Percentiles rank a stretch among this genome's conserved stretches.
Conservation (phyloP, 53 echinoderm and acorn worm genomes). For the Paracentrotus lividus region DNA sequence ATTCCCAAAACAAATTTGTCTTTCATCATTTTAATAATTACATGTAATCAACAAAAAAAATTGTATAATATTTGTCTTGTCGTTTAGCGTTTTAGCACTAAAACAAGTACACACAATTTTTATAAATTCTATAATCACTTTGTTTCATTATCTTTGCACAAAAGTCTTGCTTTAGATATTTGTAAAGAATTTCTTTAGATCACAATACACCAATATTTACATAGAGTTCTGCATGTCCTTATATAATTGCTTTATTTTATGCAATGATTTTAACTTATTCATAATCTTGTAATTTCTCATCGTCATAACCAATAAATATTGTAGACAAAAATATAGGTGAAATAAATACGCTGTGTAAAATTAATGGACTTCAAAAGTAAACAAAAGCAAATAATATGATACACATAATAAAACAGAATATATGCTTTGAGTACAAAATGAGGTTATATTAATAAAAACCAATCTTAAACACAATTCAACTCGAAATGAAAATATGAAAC, state of each 20-base stretch:
- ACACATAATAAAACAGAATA: background rate
- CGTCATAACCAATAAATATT: background rate
- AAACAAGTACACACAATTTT: no score
- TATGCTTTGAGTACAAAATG: background rate
- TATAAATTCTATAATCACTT: background rate
- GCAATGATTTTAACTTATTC: background rate
- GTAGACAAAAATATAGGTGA: background rate
- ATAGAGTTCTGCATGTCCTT: slow-evolving; percentile 51
- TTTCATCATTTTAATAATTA: no score
- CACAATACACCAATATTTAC: slow-evolving; percentile 52
- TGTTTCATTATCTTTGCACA: slow-evolving; percentile 13
- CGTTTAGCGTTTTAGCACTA: slow-evolving; percentile 7
- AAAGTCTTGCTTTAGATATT: background rate
- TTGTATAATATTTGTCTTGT: background rate
- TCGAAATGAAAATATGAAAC: no score
- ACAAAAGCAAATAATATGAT: no score
- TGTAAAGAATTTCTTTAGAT: no score
- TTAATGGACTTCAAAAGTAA: background rate
- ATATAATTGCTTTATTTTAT: background rate
- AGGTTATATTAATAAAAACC: no score
- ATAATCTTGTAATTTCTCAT: background rate
- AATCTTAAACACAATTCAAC: no score
- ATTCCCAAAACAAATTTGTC: no score
- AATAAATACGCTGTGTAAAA: slow-evolving; percentile 29
- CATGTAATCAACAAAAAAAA: background rate